phyloP scores from a whole-genome alignment of 2,113 vertebrate species.

The Centrocercus urophasianus region DNA sequence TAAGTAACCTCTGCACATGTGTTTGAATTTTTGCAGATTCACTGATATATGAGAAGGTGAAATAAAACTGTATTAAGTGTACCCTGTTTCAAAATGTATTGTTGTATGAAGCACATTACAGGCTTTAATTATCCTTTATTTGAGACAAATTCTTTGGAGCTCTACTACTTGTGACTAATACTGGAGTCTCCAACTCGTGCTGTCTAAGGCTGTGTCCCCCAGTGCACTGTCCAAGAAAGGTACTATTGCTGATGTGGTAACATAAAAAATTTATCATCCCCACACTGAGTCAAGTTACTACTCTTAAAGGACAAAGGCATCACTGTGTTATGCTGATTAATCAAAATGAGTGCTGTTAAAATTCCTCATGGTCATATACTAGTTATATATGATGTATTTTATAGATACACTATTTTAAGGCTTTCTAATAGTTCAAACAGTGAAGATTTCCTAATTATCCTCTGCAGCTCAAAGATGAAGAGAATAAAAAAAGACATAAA shows the following conservation, averaged over 20 bases:
- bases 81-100: background rate
- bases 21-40: background rate
- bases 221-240: background rate
- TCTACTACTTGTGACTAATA: background rate
- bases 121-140: background rate
- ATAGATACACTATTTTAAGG: background rate
- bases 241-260: background rate
- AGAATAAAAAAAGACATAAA: background rate
- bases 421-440: background rate
- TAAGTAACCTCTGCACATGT: background rate
- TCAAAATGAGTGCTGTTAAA: conserved; percentile 54
- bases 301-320: conserved; percentile 20
- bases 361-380: conserved; percentile 15
- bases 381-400: conserved; percentile 3
- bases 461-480: background rate
- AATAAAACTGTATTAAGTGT: background rate
- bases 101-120: fast-evolving
- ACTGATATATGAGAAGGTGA: background rate
- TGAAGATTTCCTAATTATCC: background rate
- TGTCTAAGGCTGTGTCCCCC: background rate
- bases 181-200: background rate
- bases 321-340: conserved; percentile 30
- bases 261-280: conserved; percentile 7
- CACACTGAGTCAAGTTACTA: conserved; percentile 16
- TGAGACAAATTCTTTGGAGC: background rate